phyloP scores from a whole-genome alignment of 2,888 invertebrate genomes.

The Cylloceria caligata region DNA sequence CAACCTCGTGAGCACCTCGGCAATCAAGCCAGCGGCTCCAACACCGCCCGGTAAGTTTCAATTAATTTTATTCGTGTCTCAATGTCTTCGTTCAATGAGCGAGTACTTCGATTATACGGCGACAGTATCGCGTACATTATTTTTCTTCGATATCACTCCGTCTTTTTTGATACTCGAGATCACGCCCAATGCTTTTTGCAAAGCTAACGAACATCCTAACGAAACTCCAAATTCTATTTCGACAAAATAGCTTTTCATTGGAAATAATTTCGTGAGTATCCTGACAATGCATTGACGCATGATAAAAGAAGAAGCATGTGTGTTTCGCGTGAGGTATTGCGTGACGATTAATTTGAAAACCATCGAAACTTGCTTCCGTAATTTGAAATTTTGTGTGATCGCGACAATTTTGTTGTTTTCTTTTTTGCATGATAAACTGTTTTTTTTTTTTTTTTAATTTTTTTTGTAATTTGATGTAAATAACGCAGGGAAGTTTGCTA shows the following conservation, averaged over 20 bases:
- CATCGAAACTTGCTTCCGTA: not conserved
- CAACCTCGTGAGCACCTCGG: constrained; percentile 91
- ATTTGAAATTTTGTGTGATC: constrained; percentile 7
- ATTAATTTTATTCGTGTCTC: not conserved
- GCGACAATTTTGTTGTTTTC: constrained; percentile 34
- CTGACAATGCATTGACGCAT: constrained; percentile 67
- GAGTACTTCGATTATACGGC: constrained; percentile 2
- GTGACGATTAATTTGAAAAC: constrained; percentile 67
- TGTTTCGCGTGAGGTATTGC: constrained; percentile 69
- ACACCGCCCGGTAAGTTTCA: constrained; percentile 85
- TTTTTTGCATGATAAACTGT: constrained; percentile 37
- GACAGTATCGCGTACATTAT: not conserved
- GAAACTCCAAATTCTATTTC: constrained; percentile 71
- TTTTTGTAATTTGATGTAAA: constrained; percentile 11
- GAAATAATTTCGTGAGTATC: constrained; percentile 84
- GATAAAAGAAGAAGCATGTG: constrained; percentile 54
- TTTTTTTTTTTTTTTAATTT: too few species aligned
- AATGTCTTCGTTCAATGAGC: not conserved
- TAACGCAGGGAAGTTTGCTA: not conserved
- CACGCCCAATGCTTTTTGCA: constrained; percentile 28
- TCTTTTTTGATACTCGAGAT: constrained; percentile 13
- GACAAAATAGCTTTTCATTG: constrained; percentile 84
- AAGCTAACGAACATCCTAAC: constrained; percentile 45
- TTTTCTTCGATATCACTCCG: not conserved
- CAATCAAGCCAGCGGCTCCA: constrained; percentile 82